Evolutionary conservation across 2,113 vertebrate species (phyloP), one percentile per base, ranked within the genome.

Genomic region (Alaudala cheleensis): DNA sequence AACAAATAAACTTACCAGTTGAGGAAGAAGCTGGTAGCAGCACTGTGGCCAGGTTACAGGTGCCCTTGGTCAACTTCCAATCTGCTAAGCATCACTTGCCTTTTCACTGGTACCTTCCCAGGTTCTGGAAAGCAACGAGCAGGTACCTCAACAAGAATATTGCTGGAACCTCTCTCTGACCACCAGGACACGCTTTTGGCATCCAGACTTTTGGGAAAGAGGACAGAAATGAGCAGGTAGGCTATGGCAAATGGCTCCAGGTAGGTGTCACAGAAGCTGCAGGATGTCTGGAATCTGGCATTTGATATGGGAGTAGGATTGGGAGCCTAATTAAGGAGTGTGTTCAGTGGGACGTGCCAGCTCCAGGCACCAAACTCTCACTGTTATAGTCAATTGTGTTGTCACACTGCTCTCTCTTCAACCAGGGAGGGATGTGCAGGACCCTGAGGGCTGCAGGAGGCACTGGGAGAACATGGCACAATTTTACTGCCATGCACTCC

Each of bases 191-290:
- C 0, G 1, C 3, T 70, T 25, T 72, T 80, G 49, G 23, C 12
- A 37, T 10, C 12, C 26, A 67, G 14, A 6, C 5, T 65, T 64
- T 58, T 77, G 44, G 56, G 54, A 80, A 44, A 34, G 16, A 6
- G 45, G 39, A 20, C 2, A 4, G 42, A 73, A 33, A 50, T 26
- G 53, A 31, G 16, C 3, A 6, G 74, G n/a, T 34, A 64, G 23
- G 39, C 33, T 69, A 10, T 14, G 42, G n/a, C 19, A 89, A 49
- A 49, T 40, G 21, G 33, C 29, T 86, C 21, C 47, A 58, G 16
- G 21, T 70, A n/a, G 25, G 42, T 54, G 23, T 73, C 78, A 34
- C 0, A 0, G 40, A 42, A 83, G 20, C 18, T 67, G 45, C 8
- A 65, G 79, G 33, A 22, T 66, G 13, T n/a, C n/a, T 58, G 42